phyloP scores from a whole-genome alignment of 2,888 invertebrate species.

The Cryptosula pallasiana region DNA sequence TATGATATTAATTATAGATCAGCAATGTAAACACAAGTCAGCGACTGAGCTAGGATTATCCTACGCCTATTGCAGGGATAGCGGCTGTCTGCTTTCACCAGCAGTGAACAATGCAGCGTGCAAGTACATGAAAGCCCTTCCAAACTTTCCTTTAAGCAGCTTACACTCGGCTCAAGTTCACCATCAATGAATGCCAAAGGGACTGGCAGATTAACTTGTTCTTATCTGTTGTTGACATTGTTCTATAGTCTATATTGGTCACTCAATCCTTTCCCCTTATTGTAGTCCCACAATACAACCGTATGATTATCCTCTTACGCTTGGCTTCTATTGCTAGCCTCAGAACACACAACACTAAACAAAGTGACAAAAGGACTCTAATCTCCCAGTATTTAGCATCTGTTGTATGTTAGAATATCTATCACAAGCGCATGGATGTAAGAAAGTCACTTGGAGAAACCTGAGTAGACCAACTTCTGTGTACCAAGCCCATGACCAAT shows the following conservation, averaged over 20 bases:
- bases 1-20: neutral
- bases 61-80: no score
- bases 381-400: no score
- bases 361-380: neutral
- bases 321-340: neutral
- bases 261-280: neutral
- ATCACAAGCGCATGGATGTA: no score
- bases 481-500: neutral
- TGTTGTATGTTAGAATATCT: no score
- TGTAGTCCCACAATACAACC: neutral
- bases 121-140: neutral
- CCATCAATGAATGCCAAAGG: neutral
- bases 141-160: neutral
- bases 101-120: neutral
- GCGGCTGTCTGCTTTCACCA: no score
- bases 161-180: neutral
- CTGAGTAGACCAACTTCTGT: no score
- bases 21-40: neutral
- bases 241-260: neutral
- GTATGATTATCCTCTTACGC: neutral
- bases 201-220: neutral
- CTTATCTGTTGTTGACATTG: neutral
- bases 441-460: no score
- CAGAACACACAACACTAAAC: neutral
- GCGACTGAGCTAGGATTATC: neutral